phyloP scores from a whole-genome alignment of 2,888 invertebrate genomes.

The Hybos culiciformis region DNA sequence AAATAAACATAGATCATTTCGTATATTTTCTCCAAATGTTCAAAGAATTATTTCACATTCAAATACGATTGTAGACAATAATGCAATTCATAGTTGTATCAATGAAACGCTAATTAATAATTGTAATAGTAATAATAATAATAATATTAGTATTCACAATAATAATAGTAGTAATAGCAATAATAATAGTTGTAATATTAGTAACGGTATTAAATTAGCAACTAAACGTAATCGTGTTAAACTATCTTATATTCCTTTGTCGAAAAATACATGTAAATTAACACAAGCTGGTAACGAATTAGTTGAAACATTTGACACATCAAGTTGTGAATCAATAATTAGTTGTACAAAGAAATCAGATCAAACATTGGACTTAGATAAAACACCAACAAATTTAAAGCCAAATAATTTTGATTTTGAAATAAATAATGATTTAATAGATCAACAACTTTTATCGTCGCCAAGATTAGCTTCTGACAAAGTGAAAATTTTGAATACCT shows the following conservation, averaged over 20 bases:
- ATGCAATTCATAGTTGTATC: no score
- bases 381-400: conserved; percentile 15
- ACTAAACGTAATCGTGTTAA: conserved; percentile 18
- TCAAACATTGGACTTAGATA: conserved; percentile 12
- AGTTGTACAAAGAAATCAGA: conserved; percentile 10
- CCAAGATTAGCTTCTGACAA: no score
- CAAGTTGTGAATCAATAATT: conserved; percentile 23
- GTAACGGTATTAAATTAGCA: conserved; percentile 20
- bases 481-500: no score
- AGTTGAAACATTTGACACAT: conserved; percentile 26
- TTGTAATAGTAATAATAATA: no score
- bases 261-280: conserved; percentile 31
- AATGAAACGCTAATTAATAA: no score
- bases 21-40: conserved; percentile 38
- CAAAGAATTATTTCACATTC: conserved; percentile 42
- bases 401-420: conserved; percentile 11
- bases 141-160: conserved; percentile 25
- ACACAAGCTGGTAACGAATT: conserved; percentile 31
- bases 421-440: conserved; percentile 11
- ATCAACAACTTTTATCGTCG: background rate
- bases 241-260: conserved; percentile 29
- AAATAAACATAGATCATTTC: background rate
- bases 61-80: conserved; percentile 31
- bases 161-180: no score
- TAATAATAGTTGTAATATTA: no score